Conservation (phyloP, 2,113 vertebrate species). For the Phainopepla nitens region DNA sequence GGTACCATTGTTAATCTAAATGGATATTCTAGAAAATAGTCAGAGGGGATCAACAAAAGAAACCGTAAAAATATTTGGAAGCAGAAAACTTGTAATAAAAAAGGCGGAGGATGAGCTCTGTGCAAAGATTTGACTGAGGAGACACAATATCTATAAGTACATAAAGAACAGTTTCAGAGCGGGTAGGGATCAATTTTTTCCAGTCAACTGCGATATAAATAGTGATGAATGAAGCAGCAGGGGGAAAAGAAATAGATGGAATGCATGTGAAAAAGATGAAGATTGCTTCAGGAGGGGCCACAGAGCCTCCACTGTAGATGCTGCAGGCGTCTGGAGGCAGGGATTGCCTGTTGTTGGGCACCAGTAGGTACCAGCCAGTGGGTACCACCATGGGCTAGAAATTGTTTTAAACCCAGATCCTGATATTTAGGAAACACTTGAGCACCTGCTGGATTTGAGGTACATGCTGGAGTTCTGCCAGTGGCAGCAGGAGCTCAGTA, state of each 20-base stretch:
- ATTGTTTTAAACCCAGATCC: background rate
- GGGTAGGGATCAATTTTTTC: background rate
- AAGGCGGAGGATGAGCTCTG: background rate
- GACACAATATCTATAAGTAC: background rate
- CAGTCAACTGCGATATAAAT: slow-evolving; percentile 5
- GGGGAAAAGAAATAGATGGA: background rate
- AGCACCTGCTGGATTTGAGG: background rate
- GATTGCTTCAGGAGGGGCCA: background rate
- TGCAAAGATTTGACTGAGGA: background rate
- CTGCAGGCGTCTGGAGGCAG: background rate
- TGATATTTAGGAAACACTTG: background rate
- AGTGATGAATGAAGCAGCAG: background rate
- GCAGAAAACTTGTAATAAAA: background rate
- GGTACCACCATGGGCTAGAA: background rate
- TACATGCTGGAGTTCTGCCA: background rate
- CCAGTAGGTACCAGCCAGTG: too few relatives aligned
- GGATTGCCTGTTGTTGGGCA: background rate
- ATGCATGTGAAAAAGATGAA: background rate
- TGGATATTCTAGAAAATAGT: background rate
- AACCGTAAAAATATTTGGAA: background rate
- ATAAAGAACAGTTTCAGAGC: background rate
- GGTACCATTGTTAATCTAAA: background rate
- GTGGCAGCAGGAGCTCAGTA: background rate
- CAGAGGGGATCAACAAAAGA: background rate
- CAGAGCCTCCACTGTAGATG: background rate